Conservation (phyloP, 2,888 invertebrate species). For the Lycia hirtaria region DNA sequence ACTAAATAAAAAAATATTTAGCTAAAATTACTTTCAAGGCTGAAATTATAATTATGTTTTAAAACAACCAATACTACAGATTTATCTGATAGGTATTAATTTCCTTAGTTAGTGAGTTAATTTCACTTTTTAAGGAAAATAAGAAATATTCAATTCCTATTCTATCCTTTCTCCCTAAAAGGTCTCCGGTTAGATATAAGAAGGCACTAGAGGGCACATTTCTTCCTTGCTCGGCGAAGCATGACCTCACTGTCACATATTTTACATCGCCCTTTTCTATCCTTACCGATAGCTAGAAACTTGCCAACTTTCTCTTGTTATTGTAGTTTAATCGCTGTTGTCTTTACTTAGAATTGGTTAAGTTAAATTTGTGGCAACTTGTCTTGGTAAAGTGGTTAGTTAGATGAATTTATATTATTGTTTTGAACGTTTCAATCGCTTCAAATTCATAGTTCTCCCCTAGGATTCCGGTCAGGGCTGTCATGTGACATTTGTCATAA, state of each 20-base stretch:
- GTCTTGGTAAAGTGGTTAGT: slow-evolving; percentile 15
- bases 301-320: slow-evolving; percentile 22
- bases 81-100: no score
- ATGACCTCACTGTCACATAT: slow-evolving; percentile 77
- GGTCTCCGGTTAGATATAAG: slow-evolving; percentile 56
- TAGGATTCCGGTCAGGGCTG: no score
- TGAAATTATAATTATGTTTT: no score
- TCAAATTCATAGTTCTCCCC: no score
- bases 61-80: no score
- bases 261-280: slow-evolving; percentile 59
- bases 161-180: slow-evolving; percentile 19
- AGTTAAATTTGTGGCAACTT: slow-evolving; percentile 13
- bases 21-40: no score
- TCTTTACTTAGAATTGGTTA: slow-evolving; percentile 17
- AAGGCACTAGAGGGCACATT: slow-evolving; percentile 66
- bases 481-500: no score
- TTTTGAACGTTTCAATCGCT: not conserved
- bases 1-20: no score
- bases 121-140: no score
- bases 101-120: no score
- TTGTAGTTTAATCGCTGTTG: slow-evolving; percentile 24
- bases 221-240: slow-evolving; percentile 75
- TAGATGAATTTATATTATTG: not conserved
- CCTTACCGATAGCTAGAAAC: slow-evolving; percentile 18
- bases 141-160: no score